These are phyloP conservation scores for Stenchaetothrips biformis DNA, from an alignment of 2,888 invertebrate species.

Conservation along the genomic window DNA sequence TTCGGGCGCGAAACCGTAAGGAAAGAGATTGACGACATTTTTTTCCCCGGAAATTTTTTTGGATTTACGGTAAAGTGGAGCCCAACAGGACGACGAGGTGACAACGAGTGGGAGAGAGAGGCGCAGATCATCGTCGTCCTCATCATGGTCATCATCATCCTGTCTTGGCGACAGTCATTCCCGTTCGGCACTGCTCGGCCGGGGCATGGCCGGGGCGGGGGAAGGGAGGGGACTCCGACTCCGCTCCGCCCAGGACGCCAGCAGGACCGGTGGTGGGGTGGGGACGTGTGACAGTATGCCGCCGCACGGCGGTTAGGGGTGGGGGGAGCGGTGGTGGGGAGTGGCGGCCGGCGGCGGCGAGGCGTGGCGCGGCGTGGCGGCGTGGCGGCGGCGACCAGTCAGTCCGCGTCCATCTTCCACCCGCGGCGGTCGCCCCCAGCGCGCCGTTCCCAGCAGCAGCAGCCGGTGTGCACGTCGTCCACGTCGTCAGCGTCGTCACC, in stretches of 20 bases:
- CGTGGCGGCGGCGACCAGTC: neutral
- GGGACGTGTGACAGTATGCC: conserved; percentile 3
- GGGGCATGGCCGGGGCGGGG: neutral
- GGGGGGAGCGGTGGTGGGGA: neutral
- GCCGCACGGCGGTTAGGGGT: neutral
- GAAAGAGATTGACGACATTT: no score
- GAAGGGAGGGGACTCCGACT: neutral
- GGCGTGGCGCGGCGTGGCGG: neutral
- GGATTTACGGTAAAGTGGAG: no score
- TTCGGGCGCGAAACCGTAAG: no score
- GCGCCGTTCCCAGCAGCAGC: neutral
- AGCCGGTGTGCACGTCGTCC: neutral
- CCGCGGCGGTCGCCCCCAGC: neutral
- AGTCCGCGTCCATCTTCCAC: neutral
- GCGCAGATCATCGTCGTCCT: no score
- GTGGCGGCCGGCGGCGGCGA: neutral
- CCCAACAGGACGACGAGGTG: no score
- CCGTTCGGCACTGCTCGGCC: no score
- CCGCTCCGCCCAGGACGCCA: neutral
- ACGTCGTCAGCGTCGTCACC: neutral
- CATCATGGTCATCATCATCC: no score
- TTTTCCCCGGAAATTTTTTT: no score
- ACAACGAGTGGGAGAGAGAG: no score
- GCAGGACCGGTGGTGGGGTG: neutral
- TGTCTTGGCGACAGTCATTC: no score